Percentiles rank a stretch among this genome's conserved stretches.
Conservation (phyloP, 2,113 vertebrate genomes). For the Pseudorasbora parva region DNA sequence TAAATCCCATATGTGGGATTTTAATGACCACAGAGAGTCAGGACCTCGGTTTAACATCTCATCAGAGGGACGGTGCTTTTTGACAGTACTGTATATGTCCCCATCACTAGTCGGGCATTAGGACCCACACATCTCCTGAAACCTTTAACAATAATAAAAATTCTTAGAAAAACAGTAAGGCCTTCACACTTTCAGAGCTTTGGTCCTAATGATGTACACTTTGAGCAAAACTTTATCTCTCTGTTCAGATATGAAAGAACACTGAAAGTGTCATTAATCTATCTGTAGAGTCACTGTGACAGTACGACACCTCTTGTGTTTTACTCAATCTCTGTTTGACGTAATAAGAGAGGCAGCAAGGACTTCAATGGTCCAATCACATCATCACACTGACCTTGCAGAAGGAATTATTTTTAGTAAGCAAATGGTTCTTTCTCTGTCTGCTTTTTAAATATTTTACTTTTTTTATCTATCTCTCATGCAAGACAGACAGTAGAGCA, state of each 20-base stretch:
- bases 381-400: conserved; percentile 64
- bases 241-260: background rate
- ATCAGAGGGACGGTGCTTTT: too few species aligned
- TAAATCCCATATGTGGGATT: too few species aligned
- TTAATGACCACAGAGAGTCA: too few species aligned
- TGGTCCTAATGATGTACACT: background rate
- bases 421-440: conserved; percentile 44
- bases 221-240: background rate
- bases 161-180: too few species aligned
- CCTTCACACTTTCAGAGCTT: too few species aligned
- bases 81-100: too few species aligned
- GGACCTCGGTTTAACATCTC: too few species aligned
- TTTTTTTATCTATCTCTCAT: background rate
- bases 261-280: background rate
- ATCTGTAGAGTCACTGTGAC: background rate
- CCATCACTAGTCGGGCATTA: too few species aligned
- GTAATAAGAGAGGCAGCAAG: background rate
- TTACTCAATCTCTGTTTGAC: background rate
- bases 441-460: conserved; percentile 46
- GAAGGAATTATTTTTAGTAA: conserved; percentile 69
- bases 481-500: background rate
- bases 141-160: too few species aligned
- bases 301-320: background rate
- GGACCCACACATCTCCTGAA: too few species aligned
- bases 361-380: conserved; percentile 10